phyloP scores from a whole-genome alignment of 2,888 invertebrate species.

The Taenaris catops region DNA sequence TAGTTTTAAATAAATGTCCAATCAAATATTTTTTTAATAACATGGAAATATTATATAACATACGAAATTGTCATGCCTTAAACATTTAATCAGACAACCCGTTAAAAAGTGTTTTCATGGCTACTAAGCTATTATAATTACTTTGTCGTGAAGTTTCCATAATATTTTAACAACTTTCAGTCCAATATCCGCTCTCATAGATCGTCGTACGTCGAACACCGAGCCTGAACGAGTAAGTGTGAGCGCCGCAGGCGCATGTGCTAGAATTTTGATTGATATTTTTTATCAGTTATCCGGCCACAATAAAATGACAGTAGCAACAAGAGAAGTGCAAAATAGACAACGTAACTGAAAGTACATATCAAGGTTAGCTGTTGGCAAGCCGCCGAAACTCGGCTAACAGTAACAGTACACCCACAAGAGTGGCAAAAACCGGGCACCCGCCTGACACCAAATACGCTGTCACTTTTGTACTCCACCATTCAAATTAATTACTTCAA shows the following conservation, averaged over 20 bases:
- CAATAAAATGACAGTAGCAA: constrained; percentile 76
- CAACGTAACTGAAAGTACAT: constrained; percentile 71
- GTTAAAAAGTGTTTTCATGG: too few species aligned
- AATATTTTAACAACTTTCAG: constrained; percentile 6
- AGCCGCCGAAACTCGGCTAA: constrained; percentile 69
- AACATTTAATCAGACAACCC: too few species aligned
- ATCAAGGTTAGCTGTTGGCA: constrained; percentile 73
- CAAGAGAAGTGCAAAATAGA: constrained; percentile 76
- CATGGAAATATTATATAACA: too few species aligned
- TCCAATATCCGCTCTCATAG: constrained; percentile 18
- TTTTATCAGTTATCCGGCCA: constrained; percentile 75
- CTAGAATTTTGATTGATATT: constrained; percentile 80
- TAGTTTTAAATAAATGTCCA: too few species aligned
- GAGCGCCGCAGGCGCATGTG: constrained; percentile 68
- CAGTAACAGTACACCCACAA: constrained; percentile 68
- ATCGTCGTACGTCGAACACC: constrained; percentile 41
- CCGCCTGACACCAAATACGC: constrained; percentile 44
- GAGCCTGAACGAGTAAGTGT: constrained; percentile 39
- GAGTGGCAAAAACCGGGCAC: constrained; percentile 59
- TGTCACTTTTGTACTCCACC: constrained; percentile 57
- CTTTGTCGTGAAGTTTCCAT: too few species aligned
- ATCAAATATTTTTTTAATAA: too few species aligned
- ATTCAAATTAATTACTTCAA: constrained; percentile 62
- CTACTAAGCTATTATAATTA: too few species aligned
- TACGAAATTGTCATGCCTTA: too few species aligned